Percentiles rank a stretch among this genome's conserved stretches.
Evolutionary conservation across 2,888 invertebrate genomes (phyloP).

Genomic region (Laspeyria flexula): DNA sequence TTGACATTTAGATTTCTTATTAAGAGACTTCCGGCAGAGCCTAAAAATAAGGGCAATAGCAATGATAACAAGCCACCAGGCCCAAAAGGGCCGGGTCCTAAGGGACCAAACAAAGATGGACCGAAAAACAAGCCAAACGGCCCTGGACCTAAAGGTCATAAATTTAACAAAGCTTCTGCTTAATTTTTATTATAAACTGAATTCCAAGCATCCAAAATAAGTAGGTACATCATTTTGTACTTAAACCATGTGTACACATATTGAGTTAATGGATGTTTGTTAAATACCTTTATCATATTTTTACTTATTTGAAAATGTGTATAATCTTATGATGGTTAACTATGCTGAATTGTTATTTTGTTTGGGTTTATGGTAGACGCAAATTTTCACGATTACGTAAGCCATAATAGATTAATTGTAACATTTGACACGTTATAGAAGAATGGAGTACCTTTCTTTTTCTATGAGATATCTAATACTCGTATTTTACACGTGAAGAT

Average conservation of each 20-base stretch:
- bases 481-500: too few species aligned
- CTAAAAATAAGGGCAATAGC: slow-evolving; percentile 44
- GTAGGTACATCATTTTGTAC: too few species aligned
- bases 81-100: slow-evolving; percentile 46
- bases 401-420: slow-evolving; percentile 20
- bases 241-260: neutral
- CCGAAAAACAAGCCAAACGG: slow-evolving; percentile 11
- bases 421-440: neutral
- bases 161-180: slow-evolving; percentile 22
- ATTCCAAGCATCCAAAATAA: neutral
- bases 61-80: slow-evolving; percentile 43
- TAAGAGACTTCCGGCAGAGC: slow-evolving; percentile 52
- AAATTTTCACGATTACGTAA: slow-evolving; percentile 36
- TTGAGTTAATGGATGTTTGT: neutral
- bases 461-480: too few species aligned
- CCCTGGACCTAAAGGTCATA: slow-evolving; percentile 27
- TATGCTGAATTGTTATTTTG: slow-evolving; percentile 33
- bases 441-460: too few species aligned
- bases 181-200: neutral
- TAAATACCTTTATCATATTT: too few species aligned
- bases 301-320: too few species aligned
- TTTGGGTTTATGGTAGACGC: slow-evolving; percentile 16
- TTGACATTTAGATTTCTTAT: slow-evolving; percentile 68
- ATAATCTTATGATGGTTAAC: slow-evolving; percentile 10
- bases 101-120: slow-evolving; percentile 37